phyloP scores from a whole-genome alignment of 2,888 invertebrate genomes.

The Merodon equestris region DNA sequence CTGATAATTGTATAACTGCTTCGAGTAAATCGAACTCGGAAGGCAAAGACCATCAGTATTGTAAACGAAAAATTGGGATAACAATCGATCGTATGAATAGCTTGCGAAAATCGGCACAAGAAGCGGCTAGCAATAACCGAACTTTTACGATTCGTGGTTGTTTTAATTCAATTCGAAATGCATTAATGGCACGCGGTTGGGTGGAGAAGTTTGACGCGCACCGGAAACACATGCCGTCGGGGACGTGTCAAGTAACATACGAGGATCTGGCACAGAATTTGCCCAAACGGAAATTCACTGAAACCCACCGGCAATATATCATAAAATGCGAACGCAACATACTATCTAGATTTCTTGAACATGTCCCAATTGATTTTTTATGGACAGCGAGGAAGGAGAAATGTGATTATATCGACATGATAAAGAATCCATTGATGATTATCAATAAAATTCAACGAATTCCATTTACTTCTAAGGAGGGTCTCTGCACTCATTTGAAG shows the following conservation, averaged over 20 bases:
- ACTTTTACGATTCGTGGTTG: slow-evolving; percentile 86
- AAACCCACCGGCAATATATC: slow-evolving; percentile 80
- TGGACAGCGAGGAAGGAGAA: slow-evolving; percentile 94
- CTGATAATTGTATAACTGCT: slow-evolving; percentile 15
- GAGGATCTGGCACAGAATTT: slow-evolving; percentile 77
- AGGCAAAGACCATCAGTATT: slow-evolving; percentile 53
- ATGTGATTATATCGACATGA: slow-evolving; percentile 78
- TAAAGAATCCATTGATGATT: slow-evolving; percentile 82
- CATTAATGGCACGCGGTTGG: slow-evolving; percentile 87
- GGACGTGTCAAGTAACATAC: slow-evolving; percentile 74
- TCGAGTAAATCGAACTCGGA: neutral
- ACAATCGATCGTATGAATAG: slow-evolving; percentile 84
- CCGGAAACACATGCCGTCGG: slow-evolving; percentile 74
- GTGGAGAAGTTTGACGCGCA: slow-evolving; percentile 78
- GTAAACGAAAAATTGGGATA: slow-evolving; percentile 80
- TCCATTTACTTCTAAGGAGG: slow-evolving; percentile 95
- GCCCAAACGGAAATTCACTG: slow-evolving; percentile 77
- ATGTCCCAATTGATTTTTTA: slow-evolving; percentile 90
- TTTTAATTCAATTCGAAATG: slow-evolving; percentile 85
- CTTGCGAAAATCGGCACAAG: slow-evolving; percentile 83
- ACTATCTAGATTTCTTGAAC: slow-evolving; percentile 87
- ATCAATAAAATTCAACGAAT: slow-evolving; percentile 91
- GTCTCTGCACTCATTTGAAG: slow-evolving; percentile 86
- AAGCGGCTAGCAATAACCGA: slow-evolving; percentile 83
- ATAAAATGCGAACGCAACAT: slow-evolving; percentile 85